Percentiles rank a stretch among this genome's conserved stretches.
Evolutionary conservation across 2,797 vertebrate genomes (phyloP).

Genomic region (Pterois miles): DNA sequence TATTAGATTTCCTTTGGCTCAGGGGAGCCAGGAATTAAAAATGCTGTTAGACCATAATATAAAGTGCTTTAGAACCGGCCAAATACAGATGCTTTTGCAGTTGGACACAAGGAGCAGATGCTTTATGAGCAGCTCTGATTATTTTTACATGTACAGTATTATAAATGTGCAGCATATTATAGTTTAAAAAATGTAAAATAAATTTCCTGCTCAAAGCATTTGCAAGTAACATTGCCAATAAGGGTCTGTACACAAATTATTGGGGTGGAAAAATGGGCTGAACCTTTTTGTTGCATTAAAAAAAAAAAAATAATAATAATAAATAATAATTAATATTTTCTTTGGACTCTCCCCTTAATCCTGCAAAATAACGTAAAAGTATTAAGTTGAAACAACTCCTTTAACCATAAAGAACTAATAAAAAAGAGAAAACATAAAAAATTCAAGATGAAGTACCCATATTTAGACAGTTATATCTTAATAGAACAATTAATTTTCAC

Average conservation of each 20-base stretch:
- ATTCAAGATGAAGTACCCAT: neutral
- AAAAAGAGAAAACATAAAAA: neutral
- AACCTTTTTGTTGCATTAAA: neutral
- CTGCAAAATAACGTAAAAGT: neutral
- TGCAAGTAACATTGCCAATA: neutral
- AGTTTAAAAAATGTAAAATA: neutral
- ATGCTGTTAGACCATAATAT: conserved; percentile 10
- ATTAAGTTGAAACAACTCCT: neutral
- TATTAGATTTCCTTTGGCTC: neutral
- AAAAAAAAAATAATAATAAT: too few species aligned
- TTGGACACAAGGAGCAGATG: neutral
- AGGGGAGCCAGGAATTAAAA: neutral
- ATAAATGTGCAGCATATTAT: neutral
- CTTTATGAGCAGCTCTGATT: neutral
- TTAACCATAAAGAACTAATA: neutral
- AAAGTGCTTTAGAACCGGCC: conserved; percentile 11
- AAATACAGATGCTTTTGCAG: neutral
- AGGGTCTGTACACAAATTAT: neutral
- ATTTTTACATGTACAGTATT: neutral
- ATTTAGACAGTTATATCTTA: neutral
- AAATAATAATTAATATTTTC: too few species aligned
- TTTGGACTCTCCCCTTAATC: neutral
- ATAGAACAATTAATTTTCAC: neutral
- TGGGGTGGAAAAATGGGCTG: neutral
- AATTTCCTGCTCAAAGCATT: neutral